Evolutionary conservation across 2,797 vertebrate species (phyloP).

Genomic region (Peromyscus eremicus): DNA sequence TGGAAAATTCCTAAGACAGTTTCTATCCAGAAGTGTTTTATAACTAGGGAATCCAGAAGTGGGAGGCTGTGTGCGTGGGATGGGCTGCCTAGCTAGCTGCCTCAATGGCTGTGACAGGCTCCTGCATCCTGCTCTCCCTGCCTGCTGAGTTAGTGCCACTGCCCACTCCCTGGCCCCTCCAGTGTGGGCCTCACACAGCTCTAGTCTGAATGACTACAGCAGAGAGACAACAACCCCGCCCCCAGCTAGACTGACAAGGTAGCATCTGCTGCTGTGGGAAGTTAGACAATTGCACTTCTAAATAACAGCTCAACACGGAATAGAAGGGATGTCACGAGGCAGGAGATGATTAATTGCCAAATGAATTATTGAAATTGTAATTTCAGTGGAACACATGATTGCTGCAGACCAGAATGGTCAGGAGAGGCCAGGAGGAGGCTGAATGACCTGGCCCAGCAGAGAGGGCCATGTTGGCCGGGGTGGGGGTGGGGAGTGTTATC

Average conservation of each 20-base stretch:
- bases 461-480: accelerated
- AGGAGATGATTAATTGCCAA: slow-evolving; percentile 78
- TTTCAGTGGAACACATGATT: slow-evolving; percentile 18
- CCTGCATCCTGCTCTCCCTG: neutral
- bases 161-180: neutral
- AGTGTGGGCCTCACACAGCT: neutral
- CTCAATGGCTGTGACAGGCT: neutral
- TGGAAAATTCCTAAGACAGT: slow-evolving; percentile 63
- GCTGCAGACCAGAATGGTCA: neutral
- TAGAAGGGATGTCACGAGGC: slow-evolving; percentile 71
- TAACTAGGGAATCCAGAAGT: neutral
- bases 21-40: slow-evolving; percentile 33
- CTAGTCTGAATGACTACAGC: slow-evolving; percentile 59
- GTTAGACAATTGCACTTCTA: slow-evolving; percentile 72
- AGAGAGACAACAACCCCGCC: slow-evolving; percentile 31
- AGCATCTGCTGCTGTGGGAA: slow-evolving; percentile 70
- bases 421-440: neutral
- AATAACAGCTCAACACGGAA: slow-evolving; percentile 61
- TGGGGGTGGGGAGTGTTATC: accelerated
- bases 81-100: neutral
- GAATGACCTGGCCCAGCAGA: accelerated
- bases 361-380: slow-evolving; percentile 78
- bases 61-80: neutral
- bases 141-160: neutral
- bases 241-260: slow-evolving; percentile 50